Evolutionary conservation across 37 sponge, comb jelly and placozoan genomes (phyloP), one percentile per base, ranked within the genome.

Genomic region (Ianthella basta): DNA sequence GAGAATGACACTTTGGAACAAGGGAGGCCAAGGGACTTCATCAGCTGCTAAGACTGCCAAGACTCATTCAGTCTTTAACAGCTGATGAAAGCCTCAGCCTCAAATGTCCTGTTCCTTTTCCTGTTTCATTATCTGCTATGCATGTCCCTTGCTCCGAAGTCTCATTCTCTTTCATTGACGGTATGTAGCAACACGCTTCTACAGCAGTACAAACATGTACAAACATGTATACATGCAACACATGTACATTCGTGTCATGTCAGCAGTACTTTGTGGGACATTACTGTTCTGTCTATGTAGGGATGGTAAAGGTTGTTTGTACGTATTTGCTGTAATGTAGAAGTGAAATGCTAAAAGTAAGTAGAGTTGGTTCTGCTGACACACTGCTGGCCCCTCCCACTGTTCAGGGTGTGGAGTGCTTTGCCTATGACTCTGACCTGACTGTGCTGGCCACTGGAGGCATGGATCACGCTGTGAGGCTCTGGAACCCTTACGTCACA

Each of bases 401-500:
- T 40, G 56, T 80, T 3, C 80, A 99, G 96, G 99, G 99, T 0
- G 88, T 96, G 25, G 72, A 68, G 33, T 99, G 99, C 60, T 99
- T 95, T 83, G 93, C 89, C 77, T 94, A 88, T 87, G 86, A 85
- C 77, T 88, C 87, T 59, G 37, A 86, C 0, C 83, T 94, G 87
- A 88, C 87, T 35, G 81, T 99, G 36, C 87, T 99, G 18, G 94
- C 82, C 41, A 99, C 99, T 1, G 99, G 99, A 6, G 86, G 94
- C 23, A 74, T 91, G 64, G 97, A 99, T 86, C 96, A 96, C 82
- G n/a, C 70, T 15, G 96, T 99, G 37, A 78, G 95, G 20, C 72
- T 99, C 68, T 99, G 99, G 99, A 91, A 93, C 56, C 99, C 99
- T 50, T 96, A 94, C 67, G 94, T 93, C 54, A 88, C 93, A n/a